A percentile compares a stretch with the other conserved stretches of the same genome.
Evolutionary conservation across 2,797 vertebrate genomes (phyloP).

Genomic region (Anguilla megastoma): DNA sequence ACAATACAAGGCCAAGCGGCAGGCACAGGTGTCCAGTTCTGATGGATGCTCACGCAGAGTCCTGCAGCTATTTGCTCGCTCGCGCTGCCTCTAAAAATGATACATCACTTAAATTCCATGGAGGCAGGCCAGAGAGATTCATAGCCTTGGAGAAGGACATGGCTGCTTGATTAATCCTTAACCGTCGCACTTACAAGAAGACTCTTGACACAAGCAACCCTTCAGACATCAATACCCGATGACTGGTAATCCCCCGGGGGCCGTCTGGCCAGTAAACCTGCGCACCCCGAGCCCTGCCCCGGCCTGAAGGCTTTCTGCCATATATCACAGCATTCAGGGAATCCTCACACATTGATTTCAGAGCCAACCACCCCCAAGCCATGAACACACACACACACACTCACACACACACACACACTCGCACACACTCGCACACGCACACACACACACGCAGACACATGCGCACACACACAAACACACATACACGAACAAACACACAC

Average conservation of each 20-base stretch:
- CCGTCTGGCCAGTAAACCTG: constrained; percentile 56
- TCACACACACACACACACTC: background rate
- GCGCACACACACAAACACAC: background rate
- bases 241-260: constrained; percentile 59
- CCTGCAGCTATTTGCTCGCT: constrained; percentile 65
- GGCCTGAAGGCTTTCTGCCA: constrained; percentile 62
- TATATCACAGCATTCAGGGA: constrained; percentile 60
- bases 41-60: constrained; percentile 61
- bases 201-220: constrained; percentile 59
- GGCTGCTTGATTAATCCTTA: constrained; percentile 67
- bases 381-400: constrained; percentile 43
- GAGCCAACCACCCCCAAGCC: constrained; percentile 41
- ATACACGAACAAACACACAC: constrained; percentile 49
- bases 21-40: constrained; percentile 49
- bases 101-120: constrained; percentile 67
- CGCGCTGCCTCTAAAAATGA: constrained; percentile 73
- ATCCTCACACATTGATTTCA: constrained; percentile 72
- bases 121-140: constrained; percentile 60
- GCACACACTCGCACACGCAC: background rate
- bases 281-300: constrained; percentile 44
- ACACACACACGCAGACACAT: background rate
- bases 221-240: constrained; percentile 67
- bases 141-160: constrained; percentile 59
- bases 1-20: constrained; percentile 23
- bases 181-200: constrained; percentile 57